These are phyloP conservation scores for Gopherus flavomarginatus DNA, from an alignment of 2,113 vertebrate genomes.

Conservation along the genomic window DNA sequence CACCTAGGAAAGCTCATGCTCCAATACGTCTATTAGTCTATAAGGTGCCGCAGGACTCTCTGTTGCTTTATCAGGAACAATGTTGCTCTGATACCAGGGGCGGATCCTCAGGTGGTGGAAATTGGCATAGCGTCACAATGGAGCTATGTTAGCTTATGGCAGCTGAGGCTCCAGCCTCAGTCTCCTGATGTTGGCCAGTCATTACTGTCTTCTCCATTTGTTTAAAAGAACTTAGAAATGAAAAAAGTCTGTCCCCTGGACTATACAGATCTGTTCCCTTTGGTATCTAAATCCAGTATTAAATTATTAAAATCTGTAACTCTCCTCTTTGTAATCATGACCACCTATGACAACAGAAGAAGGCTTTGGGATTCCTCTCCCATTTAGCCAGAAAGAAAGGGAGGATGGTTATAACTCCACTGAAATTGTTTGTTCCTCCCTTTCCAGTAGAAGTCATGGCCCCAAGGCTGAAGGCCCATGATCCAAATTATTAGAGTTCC, in stretches of 20 bases:
- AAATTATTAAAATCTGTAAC: neutral
- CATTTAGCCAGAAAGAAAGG: neutral
- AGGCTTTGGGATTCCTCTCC: neutral
- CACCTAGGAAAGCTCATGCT: too few species aligned
- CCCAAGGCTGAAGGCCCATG: neutral
- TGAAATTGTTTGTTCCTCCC: neutral
- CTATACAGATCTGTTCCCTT: neutral
- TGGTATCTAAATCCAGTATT: neutral
- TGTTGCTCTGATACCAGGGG: constrained; percentile 25
- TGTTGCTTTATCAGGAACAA: neutral
- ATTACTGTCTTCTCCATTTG: constrained; percentile 16
- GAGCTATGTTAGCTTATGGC: constrained; percentile 23
- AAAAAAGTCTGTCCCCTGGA: neutral
- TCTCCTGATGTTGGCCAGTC: neutral
- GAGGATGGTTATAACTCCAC: neutral
- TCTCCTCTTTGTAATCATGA: neutral
- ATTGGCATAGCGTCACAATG: neutral
- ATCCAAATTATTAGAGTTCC: neutral
- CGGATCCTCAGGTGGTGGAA: constrained; percentile 13
- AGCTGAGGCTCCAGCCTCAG: constrained; percentile 33
- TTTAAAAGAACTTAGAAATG: neutral
- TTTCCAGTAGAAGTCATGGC: neutral
- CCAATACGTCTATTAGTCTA: too few species aligned
- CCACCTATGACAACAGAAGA: neutral
- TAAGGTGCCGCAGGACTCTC: too few species aligned